phyloP scores from a whole-genome alignment of 2,113 vertebrate species.

The Carollia perspicillata region DNA sequence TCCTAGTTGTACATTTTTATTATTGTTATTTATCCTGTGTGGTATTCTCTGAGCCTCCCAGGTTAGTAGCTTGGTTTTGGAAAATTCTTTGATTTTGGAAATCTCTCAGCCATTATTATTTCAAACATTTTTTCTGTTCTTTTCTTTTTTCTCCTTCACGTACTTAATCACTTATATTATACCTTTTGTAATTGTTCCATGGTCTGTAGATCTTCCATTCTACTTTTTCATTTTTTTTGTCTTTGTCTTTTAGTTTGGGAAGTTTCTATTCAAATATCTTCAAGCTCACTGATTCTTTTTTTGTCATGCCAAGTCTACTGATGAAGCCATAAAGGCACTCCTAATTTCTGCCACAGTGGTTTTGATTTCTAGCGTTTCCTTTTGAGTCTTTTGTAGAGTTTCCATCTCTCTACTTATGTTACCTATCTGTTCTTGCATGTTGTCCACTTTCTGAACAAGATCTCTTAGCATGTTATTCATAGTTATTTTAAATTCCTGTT shows the following conservation, averaged over 20 bases:
- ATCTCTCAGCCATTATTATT: neutral
- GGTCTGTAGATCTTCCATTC: neutral
- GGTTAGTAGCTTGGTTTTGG: neutral
- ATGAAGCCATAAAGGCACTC: neutral
- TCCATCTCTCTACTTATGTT: neutral
- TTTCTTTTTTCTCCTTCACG: neutral
- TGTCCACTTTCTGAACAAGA: no score
- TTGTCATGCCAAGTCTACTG: neutral
- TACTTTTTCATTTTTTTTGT: neutral
- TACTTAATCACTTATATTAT: neutral
- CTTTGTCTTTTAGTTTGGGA: neutral
- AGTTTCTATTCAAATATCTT: neutral
- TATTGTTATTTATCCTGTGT: neutral
- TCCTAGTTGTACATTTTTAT: neutral
- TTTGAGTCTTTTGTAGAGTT: neutral
- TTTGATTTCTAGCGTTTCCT: neutral
- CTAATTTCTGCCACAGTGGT: neutral
- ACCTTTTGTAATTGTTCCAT: neutral
- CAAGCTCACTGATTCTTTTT: neutral
- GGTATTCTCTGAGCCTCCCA: neutral
- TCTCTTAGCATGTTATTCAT: no score
- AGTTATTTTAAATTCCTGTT: no score
- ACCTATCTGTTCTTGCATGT: neutral
- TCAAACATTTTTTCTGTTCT: neutral
- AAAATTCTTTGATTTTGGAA: neutral